These are phyloP conservation scores for Chymomyza fuscimana DNA, from an alignment of 2,888 invertebrate species.

Conservation along the genomic window DNA sequence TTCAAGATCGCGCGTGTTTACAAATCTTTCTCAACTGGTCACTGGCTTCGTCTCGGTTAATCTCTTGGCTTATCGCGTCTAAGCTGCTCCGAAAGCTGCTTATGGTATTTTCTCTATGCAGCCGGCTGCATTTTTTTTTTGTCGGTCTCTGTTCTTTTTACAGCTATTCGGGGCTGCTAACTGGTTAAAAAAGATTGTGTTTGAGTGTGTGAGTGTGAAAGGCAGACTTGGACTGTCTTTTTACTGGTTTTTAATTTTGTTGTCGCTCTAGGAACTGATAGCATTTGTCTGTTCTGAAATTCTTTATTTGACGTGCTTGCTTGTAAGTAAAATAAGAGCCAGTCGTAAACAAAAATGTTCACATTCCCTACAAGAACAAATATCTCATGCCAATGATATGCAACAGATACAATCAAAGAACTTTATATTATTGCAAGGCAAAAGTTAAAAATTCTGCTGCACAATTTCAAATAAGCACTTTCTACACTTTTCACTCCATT, in stretches of 20 bases:
- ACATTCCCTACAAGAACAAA: too few species aligned
- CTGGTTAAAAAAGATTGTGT: background rate
- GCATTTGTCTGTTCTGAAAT: background rate
- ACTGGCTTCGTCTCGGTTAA: background rate
- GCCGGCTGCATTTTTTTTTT: constrained; percentile 9
- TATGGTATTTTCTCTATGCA: background rate
- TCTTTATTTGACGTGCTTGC: constrained; percentile 5
- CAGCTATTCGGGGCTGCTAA: background rate
- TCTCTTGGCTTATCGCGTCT: background rate
- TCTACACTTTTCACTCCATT: too few species aligned
- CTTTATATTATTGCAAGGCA: background rate
- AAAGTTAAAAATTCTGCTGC: constrained; percentile 60
- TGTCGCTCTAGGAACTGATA: background rate
- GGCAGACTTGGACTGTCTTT: background rate
- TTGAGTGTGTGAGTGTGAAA: background rate
- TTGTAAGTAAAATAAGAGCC: background rate
- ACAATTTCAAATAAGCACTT: constrained; percentile 29
- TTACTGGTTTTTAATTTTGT: constrained; percentile 3
- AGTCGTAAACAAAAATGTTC: background rate
- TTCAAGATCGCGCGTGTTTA: background rate
- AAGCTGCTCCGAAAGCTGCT: background rate
- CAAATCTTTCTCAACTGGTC: background rate
- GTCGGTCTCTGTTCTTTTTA: background rate
- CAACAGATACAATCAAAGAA: background rate
- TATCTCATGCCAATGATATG: too few species aligned